These are phyloP conservation scores for Chymomyza caudatula DNA, from an alignment of 2,888 invertebrate species.

Conservation along the genomic window DNA sequence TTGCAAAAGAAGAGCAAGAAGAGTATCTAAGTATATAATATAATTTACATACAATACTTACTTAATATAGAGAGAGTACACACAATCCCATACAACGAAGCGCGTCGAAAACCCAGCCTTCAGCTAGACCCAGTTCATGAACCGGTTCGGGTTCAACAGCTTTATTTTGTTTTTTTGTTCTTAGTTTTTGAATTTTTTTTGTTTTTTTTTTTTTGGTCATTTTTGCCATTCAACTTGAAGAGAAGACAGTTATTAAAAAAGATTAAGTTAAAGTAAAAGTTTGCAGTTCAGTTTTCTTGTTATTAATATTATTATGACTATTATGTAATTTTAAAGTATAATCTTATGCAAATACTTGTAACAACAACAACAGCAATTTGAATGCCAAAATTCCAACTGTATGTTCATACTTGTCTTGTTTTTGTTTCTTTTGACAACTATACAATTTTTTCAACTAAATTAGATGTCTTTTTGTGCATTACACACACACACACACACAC, in stretches of 20 bases:
- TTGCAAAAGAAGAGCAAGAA: not conserved
- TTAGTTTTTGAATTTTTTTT: not conserved
- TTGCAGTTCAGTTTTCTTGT: not conserved
- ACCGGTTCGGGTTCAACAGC: no score
- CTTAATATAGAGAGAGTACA: not conserved
- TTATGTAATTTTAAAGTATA: not conserved
- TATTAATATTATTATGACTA: not conserved
- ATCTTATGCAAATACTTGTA: not conserved
- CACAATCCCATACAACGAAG: not conserved
- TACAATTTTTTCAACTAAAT: not conserved
- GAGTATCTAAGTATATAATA: not conserved
- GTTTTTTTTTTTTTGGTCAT: slow-evolving; percentile 5
- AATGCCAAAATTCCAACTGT: not conserved
- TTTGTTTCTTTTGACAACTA: not conserved
- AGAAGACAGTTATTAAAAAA: not conserved
- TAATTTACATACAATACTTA: not conserved
- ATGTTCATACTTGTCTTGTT: no score
- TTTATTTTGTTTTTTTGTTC: slow-evolving; percentile 1
- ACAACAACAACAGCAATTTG: not conserved
- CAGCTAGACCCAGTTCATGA: no score
- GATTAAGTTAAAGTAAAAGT: not conserved
- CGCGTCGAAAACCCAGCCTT: not conserved
- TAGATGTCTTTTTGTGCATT: not conserved
- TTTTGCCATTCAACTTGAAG: not conserved
- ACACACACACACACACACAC: no score